A percentile compares a stretch with the other conserved stretches of the same genome.
These are phyloP conservation scores for Drosophila bifasciata DNA, from an alignment of 1,140 invertebrate species.

Conservation along the genomic window DNA sequence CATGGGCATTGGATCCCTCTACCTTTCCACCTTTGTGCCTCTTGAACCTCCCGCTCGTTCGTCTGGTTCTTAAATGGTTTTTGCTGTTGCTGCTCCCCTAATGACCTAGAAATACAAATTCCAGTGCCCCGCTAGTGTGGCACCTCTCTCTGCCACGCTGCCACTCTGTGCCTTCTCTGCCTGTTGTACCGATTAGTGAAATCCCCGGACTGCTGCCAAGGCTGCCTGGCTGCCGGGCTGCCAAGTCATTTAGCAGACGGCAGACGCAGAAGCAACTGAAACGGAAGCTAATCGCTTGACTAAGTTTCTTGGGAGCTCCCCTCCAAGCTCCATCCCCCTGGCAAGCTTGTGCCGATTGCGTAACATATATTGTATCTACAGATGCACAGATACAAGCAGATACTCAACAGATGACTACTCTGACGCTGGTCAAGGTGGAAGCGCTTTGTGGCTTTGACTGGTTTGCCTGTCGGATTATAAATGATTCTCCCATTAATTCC, in stretches of 20 bases:
- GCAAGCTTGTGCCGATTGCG: slow-evolving; percentile 47
- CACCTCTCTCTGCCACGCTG: slow-evolving; percentile 1
- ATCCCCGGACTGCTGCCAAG: slow-evolving; percentile 52
- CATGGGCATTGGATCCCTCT: neutral
- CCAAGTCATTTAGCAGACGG: slow-evolving; percentile 48
- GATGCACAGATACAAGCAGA: neutral
- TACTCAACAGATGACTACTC: neutral
- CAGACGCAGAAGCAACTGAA: slow-evolving; percentile 40
- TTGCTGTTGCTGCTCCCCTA: slow-evolving; percentile 35
- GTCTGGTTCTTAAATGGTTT: slow-evolving; percentile 28
- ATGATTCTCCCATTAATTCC: slow-evolving; percentile 68
- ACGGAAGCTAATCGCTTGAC: slow-evolving; percentile 76
- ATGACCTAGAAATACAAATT: slow-evolving; percentile 62
- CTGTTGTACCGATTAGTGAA: slow-evolving; percentile 29
- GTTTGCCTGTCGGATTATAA: slow-evolving; percentile 73
- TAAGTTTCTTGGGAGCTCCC: slow-evolving; percentile 58
- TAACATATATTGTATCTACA: slow-evolving; percentile 31
- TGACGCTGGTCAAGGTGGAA: slow-evolving; percentile 41
- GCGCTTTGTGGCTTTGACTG: slow-evolving; percentile 66
- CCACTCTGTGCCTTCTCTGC: neutral
- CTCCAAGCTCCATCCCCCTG: neutral
- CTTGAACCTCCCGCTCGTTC: slow-evolving; percentile 4
- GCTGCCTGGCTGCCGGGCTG: slow-evolving; percentile 18
- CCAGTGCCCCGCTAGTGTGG: slow-evolving; percentile 3
- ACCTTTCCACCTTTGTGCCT: slow-evolving; percentile 23